Percentiles rank a stretch among this genome's conserved stretches.
Evolutionary conservation across 2,888 invertebrate genomes (phyloP).

Genomic region (Leptinotarsa haldemani): DNA sequence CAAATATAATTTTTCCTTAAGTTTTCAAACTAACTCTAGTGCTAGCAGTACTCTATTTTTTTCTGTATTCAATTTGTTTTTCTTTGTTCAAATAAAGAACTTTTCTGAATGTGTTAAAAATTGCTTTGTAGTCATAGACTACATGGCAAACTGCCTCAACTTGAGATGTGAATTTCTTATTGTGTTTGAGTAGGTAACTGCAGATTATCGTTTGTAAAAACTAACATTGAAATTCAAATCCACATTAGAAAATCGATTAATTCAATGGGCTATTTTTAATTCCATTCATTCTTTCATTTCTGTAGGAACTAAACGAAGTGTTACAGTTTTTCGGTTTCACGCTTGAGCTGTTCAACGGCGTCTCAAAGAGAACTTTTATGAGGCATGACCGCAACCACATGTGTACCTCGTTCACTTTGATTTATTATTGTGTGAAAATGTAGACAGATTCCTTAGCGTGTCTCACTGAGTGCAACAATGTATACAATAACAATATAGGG

Average conservation of each 20-base stretch:
- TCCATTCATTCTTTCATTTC: not conserved
- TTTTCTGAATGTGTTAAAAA: too few species aligned
- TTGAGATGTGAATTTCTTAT: too few species aligned
- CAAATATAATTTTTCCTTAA: too few species aligned
- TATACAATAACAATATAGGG: not conserved
- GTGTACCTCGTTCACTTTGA: conserved; percentile 36
- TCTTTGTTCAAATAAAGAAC: too few species aligned
- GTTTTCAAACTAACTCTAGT: too few species aligned
- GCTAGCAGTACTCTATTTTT: too few species aligned
- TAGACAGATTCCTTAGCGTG: not conserved
- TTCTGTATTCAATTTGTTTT: too few species aligned
- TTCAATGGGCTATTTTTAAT: not conserved
- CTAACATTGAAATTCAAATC: not conserved
- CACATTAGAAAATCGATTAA: not conserved
- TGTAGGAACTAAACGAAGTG: conserved; percentile 19
- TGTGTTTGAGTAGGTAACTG: too few species aligned
- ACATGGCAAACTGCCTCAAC: too few species aligned
- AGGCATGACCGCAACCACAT: conserved; percentile 40
- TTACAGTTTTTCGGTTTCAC: conserved; percentile 40
- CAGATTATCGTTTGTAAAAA: too few species aligned
- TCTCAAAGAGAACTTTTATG: conserved; percentile 40
- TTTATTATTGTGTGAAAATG: conserved; percentile 16
- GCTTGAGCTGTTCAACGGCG: conserved; percentile 39
- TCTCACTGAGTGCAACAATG: conserved; percentile 11
- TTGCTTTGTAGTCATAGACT: too few species aligned